These are phyloP conservation scores for Capromys pilorides DNA, from an alignment of 2,797 vertebrate genomes.

Conservation along the genomic window DNA sequence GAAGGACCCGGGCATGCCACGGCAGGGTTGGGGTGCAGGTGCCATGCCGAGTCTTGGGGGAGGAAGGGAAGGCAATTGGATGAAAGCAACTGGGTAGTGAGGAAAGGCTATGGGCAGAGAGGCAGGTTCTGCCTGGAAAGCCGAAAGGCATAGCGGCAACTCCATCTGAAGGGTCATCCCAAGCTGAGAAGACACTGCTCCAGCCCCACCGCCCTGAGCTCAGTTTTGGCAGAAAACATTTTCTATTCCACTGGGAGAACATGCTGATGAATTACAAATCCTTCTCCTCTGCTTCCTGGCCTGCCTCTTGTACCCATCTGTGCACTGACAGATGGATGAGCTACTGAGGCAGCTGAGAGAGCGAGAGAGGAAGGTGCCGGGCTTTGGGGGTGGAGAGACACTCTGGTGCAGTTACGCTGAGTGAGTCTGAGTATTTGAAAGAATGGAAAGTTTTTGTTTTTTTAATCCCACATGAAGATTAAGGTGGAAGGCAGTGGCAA, in stretches of 20 bases:
- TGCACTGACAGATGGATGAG: slow-evolving; percentile 70
- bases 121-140: background rate
- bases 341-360: slow-evolving; percentile 68
- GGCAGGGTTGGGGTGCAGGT: background rate
- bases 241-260: slow-evolving; percentile 60
- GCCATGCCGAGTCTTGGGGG: no score
- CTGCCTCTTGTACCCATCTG: slow-evolving; percentile 58
- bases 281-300: slow-evolving; percentile 77
- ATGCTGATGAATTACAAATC: slow-evolving; percentile 60
- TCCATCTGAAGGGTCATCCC: slow-evolving; percentile 58
- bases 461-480: background rate
- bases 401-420: slow-evolving; percentile 34
- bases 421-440: slow-evolving; percentile 55
- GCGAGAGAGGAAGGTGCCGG: slow-evolving; percentile 30
- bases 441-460: background rate
- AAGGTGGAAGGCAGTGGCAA: background rate
- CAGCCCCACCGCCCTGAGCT: background rate
- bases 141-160: slow-evolving; percentile 1
- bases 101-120: background rate
- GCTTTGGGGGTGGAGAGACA: slow-evolving; percentile 18
- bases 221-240: slow-evolving; percentile 61
- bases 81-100: background rate
- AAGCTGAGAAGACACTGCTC: slow-evolving; percentile 19
- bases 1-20: background rate
- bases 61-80: background rate